A percentile compares a stretch with the other conserved stretches of the same genome.
Evolutionary conservation across 2,888 invertebrate genomes (phyloP).

Genomic region (Rhingia rostrata): DNA sequence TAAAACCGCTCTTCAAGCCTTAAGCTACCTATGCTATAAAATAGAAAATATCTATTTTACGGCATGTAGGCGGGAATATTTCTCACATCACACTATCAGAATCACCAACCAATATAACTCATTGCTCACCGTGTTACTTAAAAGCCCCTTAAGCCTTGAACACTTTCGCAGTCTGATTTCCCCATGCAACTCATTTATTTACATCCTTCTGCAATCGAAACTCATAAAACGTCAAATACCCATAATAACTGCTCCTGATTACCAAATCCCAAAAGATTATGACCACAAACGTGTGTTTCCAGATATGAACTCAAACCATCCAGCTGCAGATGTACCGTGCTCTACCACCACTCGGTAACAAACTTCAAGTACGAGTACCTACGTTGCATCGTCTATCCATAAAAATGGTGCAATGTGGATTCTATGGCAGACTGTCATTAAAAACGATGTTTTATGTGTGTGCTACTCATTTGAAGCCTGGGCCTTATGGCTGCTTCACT

Average conservation of each 20-base stretch:
- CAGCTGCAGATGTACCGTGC: slow-evolving; percentile 14
- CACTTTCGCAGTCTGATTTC: slow-evolving; percentile 12
- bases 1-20: background rate
- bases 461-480: slow-evolving; percentile 58
- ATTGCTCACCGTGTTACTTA: background rate
- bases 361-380: background rate
- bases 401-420: slow-evolving; percentile 67
- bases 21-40: too few relatives aligned
- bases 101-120: background rate
- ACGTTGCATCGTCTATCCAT: slow-evolving; percentile 31
- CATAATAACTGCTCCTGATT: slow-evolving; percentile 65
- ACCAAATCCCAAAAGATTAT: slow-evolving; percentile 60
- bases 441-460: slow-evolving; percentile 73
- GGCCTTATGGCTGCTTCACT: slow-evolving; percentile 11
- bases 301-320: background rate
- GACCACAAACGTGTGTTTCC: slow-evolving; percentile 32
- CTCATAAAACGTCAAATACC: slow-evolving; percentile 42
- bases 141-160: background rate
- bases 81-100: background rate
- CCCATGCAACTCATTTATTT: slow-evolving; percentile 10
- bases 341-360: slow-evolving; percentile 46
- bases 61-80: background rate
- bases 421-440: slow-evolving; percentile 65
- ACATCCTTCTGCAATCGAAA: slow-evolving; percentile 14
- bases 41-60: background rate